These are phyloP conservation scores for Chrysochloris asiatica DNA, from an alignment of 2,113 vertebrate species.

Conservation along the genomic window DNA sequence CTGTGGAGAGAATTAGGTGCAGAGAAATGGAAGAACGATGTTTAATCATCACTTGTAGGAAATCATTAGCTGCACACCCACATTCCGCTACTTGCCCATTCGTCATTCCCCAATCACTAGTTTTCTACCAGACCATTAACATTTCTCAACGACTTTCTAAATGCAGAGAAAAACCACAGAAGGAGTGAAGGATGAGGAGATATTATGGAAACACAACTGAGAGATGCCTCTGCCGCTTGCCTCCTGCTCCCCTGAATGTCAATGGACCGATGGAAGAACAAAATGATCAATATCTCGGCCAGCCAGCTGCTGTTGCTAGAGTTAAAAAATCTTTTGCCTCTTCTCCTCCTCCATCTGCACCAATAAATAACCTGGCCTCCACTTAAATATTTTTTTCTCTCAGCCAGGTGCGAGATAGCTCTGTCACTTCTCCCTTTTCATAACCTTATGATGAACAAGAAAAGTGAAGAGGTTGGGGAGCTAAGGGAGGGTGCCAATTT, in stretches of 20 bases:
- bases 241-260: conserved; percentile 58
- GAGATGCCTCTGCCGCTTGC: conserved; percentile 43
- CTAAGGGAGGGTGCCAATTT: not conserved
- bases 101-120: conserved; percentile 82
- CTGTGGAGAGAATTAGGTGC: conserved; percentile 81
- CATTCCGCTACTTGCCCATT: conserved; percentile 79
- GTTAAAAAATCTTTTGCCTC: not conserved
- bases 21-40: conserved; percentile 81
- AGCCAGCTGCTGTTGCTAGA: not conserved
- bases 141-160: conserved; percentile 84
- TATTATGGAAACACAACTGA: conserved; percentile 73
- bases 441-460: not conserved
- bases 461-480: not conserved
- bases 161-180: conserved; percentile 74
- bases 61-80: conserved; percentile 85
- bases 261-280: conserved; percentile 44
- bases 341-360: not conserved
- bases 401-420: no score
- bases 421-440: not conserved
- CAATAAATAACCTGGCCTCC: conserved; percentile 4
- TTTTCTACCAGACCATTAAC: conserved; percentile 82
- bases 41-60: conserved; percentile 86
- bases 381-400: not conserved
- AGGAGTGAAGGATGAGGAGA: conserved; percentile 70
- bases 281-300: conserved; percentile 54